These are phyloP conservation scores for Donacobius atricapilla DNA, from an alignment of 2,113 vertebrate species.

Conservation along the genomic window DNA sequence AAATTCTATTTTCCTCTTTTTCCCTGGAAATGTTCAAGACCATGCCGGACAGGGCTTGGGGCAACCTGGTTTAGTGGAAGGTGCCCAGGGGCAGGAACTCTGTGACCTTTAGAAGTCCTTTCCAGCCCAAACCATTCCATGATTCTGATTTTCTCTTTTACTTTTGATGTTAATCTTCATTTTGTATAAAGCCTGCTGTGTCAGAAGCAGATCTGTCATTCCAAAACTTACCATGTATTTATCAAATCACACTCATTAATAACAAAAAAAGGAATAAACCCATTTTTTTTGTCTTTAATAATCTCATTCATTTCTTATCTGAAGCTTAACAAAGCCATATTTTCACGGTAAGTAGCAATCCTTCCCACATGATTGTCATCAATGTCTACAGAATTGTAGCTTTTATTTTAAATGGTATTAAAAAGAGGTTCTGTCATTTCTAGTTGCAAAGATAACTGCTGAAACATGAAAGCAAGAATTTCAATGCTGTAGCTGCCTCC, in stretches of 20 bases:
- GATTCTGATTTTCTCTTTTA: neutral
- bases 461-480: constrained; percentile 31
- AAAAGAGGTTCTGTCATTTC: constrained; percentile 33
- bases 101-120: neutral
- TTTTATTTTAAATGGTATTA: constrained; percentile 42
- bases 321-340: neutral
- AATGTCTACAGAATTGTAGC: constrained; percentile 11
- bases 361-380: constrained; percentile 24
- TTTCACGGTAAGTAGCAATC: neutral
- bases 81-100: neutral
- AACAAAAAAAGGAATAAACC: neutral
- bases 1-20: neutral
- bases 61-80: neutral
- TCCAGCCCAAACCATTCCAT: neutral
- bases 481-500: neutral
- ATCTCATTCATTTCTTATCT: neutral
- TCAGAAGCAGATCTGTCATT: neutral
- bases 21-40: neutral
- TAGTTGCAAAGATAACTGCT: constrained; percentile 31
- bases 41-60: neutral
- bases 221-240: neutral
- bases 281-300: neutral
- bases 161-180: neutral
- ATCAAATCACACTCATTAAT: neutral
- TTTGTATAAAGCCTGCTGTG: neutral